Conservation (phyloP, 2,888 invertebrate genomes). For the Drosophila koepferae region DNA sequence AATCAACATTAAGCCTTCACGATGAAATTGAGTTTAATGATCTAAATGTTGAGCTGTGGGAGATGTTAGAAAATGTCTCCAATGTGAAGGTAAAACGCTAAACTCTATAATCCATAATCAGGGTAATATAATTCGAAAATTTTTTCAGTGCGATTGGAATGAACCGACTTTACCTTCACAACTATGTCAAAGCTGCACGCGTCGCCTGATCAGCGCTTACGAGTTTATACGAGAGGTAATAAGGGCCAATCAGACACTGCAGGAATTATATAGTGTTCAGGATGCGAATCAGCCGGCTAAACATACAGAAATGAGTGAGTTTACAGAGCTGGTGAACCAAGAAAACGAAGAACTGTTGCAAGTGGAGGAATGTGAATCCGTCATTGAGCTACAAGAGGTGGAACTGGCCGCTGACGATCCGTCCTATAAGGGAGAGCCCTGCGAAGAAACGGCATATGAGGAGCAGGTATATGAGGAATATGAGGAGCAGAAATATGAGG, state of each 20-base stretch:
- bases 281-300: constrained; percentile 16
- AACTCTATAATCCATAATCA: neutral
- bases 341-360: constrained; percentile 12
- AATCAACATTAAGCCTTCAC: constrained; percentile 67
- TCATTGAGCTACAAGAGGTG: constrained; percentile 31
- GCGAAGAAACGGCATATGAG: neutral
- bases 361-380: constrained; percentile 33
- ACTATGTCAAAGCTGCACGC: constrained; percentile 77
- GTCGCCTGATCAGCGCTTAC: constrained; percentile 75
- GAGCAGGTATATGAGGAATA: neutral
- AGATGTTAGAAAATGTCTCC: constrained; percentile 71
- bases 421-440: neutral
- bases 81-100: constrained; percentile 66
- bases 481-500: neutral
- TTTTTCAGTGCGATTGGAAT: constrained; percentile 54
- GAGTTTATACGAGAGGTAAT: constrained; percentile 78
- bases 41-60: constrained; percentile 63
- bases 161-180: constrained; percentile 66
- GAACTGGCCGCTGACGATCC: constrained; percentile 4
- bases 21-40: constrained; percentile 77
- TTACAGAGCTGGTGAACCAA: constrained; percentile 11
- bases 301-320: constrained; percentile 5
- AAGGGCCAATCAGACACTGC: constrained; percentile 68
- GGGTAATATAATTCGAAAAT: neutral
- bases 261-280: constrained; percentile 33